These are phyloP conservation scores for Drosophila kambysellisi DNA, from an alignment of 2,888 invertebrate genomes.

Conservation along the genomic window DNA sequence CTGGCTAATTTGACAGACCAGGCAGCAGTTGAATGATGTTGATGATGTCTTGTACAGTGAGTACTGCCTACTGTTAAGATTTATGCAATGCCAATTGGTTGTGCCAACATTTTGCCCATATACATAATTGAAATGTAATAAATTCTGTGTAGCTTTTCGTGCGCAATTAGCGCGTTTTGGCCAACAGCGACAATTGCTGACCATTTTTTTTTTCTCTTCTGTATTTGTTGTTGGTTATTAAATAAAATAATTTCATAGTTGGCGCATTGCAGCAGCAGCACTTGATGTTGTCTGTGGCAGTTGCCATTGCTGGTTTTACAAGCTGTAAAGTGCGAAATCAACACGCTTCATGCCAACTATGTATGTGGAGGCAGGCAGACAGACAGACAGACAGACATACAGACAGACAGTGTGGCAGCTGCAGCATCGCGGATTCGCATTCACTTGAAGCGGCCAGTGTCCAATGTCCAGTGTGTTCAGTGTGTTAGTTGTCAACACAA, in stretches of 20 bases:
- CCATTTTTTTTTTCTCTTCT: conserved; percentile 52
- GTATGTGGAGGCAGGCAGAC: conserved; percentile 29
- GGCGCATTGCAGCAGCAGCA: conserved; percentile 24
- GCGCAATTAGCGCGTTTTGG: conserved; percentile 68
- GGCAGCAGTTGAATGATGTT: conserved; percentile 45
- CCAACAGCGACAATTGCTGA: conserved; percentile 70
- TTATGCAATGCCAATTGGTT: conserved; percentile 79
- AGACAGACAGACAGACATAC: conserved; percentile 8
- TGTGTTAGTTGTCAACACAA: conserved; percentile 80
- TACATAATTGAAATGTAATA: conserved; percentile 81
- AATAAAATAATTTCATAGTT: conserved; percentile 81
- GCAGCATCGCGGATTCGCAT: conserved; percentile 37
- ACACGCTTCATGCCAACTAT: conserved; percentile 81
- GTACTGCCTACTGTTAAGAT: conserved; percentile 47
- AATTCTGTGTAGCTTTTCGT: conserved; percentile 70
- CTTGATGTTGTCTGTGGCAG: conserved; percentile 33
- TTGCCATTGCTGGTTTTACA: conserved; percentile 74
- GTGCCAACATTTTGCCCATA: conserved; percentile 77
- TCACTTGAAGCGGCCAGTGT: conserved; percentile 47
- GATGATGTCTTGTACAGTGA: conserved; percentile 29
- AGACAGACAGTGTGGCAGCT: conserved; percentile 20
- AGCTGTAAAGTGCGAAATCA: conserved; percentile 82
- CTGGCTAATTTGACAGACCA: conserved; percentile 75
- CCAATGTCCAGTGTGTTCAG: conserved; percentile 56
- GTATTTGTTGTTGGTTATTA: conserved; percentile 70